phyloP scores from a whole-genome alignment of 2,113 vertebrate species.

The Periophthalmodon schlosseri region DNA sequence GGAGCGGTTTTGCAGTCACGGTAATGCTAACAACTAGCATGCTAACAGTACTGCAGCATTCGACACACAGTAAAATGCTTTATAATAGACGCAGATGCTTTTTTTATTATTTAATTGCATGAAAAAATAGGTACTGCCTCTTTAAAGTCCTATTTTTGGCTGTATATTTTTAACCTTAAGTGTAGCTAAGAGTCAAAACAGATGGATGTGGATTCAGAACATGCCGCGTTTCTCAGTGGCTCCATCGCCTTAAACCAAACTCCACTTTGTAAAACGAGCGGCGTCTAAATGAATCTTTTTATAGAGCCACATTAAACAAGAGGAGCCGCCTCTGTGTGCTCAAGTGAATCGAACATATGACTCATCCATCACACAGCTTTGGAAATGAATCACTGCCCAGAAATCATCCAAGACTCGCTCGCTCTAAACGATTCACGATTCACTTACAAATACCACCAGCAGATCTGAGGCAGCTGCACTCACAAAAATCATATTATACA shows the following conservation, averaged over 20 bases:
- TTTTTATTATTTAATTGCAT: too few relatives aligned
- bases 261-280: constrained; percentile 15
- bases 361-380: constrained; percentile 50
- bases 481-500: neutral
- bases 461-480: neutral
- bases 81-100: too few relatives aligned
- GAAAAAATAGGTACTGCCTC: too few relatives aligned
- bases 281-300: constrained; percentile 2
- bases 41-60: too few relatives aligned
- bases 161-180: too few relatives aligned
- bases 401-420: constrained; percentile 24
- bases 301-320: constrained; percentile 15
- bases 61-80: too few relatives aligned
- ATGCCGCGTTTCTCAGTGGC: neutral
- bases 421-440: neutral
- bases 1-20: too few relatives aligned
- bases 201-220: neutral
- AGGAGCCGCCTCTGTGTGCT: constrained; percentile 30
- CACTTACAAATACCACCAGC: constrained; percentile 2
- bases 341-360: constrained; percentile 42
- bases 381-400: constrained; percentile 49
- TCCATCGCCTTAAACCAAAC: constrained; percentile 9
- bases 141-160: too few relatives aligned
- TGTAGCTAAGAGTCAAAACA: neutral
- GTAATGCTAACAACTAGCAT: too few relatives aligned